phyloP scores from a whole-genome alignment of 2,888 invertebrate genomes.

The Muscina levida region DNA sequence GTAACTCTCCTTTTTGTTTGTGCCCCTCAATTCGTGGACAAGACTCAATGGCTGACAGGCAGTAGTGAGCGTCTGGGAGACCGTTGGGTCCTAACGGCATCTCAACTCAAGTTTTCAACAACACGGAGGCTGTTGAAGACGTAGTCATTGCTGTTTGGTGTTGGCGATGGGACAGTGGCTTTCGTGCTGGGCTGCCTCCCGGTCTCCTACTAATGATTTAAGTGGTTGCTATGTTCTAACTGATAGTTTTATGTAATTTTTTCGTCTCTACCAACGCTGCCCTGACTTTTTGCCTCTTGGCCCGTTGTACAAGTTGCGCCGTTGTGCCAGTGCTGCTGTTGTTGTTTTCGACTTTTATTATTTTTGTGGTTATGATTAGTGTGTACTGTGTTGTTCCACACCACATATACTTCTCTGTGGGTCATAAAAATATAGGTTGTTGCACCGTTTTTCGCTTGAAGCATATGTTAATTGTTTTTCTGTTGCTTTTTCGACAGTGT shows the following conservation, averaged over 20 bases:
- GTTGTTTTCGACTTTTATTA: conserved; percentile 12
- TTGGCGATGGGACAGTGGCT: conserved; percentile 5
- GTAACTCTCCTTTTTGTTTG: conserved; percentile 26
- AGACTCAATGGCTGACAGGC: background rate
- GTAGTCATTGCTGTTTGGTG: background rate
- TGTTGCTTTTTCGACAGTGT: conserved; percentile 24
- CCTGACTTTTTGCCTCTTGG: background rate
- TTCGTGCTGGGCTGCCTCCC: conserved; percentile 26
- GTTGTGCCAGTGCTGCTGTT: conserved; percentile 5
- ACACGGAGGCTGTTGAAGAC: too few relatives aligned
- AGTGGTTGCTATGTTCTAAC: conserved; percentile 33
- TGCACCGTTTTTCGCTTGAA: conserved; percentile 60
- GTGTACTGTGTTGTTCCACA: background rate
- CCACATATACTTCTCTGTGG: conserved; percentile 9
- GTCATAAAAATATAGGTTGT: conserved; percentile 62
- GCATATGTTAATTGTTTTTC: conserved; percentile 56
- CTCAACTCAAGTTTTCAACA: too few relatives aligned
- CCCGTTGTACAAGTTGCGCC: conserved; percentile 11
- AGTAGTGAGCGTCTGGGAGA: too few relatives aligned
- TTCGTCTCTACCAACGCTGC: background rate
- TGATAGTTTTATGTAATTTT: conserved; percentile 46
- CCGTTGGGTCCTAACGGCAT: background rate
- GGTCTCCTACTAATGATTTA: conserved; percentile 53
- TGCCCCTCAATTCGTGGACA: too few relatives aligned
- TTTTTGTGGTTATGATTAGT: background rate